These are phyloP conservation scores for Porphyrio hochstetteri DNA, from an alignment of 2,113 vertebrate species.

Conservation along the genomic window DNA sequence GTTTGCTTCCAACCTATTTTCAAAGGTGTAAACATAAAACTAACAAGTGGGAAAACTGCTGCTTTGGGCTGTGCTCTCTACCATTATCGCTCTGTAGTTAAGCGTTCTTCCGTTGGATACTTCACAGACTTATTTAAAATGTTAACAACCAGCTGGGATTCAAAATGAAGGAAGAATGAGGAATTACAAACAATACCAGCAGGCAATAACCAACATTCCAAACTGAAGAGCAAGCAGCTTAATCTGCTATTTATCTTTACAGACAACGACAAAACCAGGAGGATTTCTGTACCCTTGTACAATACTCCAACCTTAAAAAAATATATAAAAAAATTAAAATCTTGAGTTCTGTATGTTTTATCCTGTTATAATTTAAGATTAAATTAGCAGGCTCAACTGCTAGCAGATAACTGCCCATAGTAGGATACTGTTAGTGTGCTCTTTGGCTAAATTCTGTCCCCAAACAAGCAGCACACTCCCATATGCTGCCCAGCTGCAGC, in stretches of 20 bases:
- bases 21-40: constrained; percentile 62
- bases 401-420: not conserved
- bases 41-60: constrained; percentile 59
- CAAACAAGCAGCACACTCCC: not conserved
- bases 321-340: no score
- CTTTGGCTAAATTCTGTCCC: not conserved
- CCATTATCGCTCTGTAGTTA: not conserved
- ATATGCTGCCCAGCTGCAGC: not conserved
- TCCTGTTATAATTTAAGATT: not conserved
- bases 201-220: not conserved
- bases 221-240: not conserved
- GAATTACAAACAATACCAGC: not conserved
- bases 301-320: not conserved
- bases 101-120: not conserved
- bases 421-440: not conserved
- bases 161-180: not conserved
- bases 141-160: not conserved
- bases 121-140: not conserved
- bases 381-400: not conserved
- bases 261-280: not conserved
- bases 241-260: not conserved
- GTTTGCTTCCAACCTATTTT: constrained; percentile 57
- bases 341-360: not conserved
- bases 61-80: not conserved
- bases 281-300: not conserved